phyloP scores from a whole-genome alignment of 2,113 vertebrate genomes.

The Labeo rohita region DNA sequence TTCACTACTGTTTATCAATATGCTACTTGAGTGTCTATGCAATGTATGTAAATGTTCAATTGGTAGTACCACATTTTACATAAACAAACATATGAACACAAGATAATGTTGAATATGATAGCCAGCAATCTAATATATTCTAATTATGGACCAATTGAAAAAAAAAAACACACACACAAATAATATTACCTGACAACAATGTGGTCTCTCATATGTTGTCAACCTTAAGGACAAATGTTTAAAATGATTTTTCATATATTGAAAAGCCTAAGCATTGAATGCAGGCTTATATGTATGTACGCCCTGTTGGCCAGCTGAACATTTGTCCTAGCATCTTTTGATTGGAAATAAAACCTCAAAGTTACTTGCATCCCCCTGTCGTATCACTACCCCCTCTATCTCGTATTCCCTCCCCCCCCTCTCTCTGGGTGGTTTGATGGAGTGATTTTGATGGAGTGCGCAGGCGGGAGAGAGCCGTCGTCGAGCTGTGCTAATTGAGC shows the following conservation, averaged over 20 bases:
- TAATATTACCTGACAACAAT: background rate
- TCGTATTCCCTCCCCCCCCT: background rate
- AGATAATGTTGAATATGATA: no score
- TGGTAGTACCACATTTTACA: no score
- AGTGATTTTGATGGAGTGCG: constrained; percentile 67
- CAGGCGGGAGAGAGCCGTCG: constrained; percentile 52
- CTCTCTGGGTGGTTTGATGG: constrained; percentile 61
- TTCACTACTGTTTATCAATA: no score
- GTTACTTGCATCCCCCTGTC: background rate
- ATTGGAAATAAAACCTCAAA: constrained; percentile 71
- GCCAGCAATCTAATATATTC: background rate
- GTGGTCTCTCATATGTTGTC: background rate
- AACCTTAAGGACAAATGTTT: background rate
- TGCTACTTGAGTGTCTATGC: no score
- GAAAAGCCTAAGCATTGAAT: background rate
- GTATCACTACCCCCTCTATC: background rate
- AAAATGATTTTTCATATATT: background rate
- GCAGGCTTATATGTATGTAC: background rate
- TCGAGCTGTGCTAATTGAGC: constrained; percentile 77
- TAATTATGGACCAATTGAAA: background rate
- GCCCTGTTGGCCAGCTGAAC: background rate
- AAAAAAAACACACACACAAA: background rate
- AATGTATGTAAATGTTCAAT: no score
- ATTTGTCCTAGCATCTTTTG: constrained; percentile 65
- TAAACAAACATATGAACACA: no score